Percentiles rank a stretch among this genome's conserved stretches.
Evolutionary conservation across 2,113 vertebrate species (phyloP).

Genomic region (Macrotus californicus): DNA sequence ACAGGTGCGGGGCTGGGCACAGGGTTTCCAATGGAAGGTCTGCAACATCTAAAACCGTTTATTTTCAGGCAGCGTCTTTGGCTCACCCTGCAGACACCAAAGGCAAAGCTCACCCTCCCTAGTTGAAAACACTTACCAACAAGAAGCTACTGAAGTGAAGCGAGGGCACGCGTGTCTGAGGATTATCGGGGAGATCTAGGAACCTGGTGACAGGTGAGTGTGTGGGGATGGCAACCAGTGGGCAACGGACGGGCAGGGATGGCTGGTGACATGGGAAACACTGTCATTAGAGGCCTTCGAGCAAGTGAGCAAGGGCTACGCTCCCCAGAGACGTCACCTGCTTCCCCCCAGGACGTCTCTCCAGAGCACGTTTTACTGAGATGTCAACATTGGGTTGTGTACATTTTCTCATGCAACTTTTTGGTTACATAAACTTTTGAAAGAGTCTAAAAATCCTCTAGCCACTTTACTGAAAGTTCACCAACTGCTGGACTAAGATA

Average conservation of each 20-base stretch:
- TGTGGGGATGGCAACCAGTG: background rate
- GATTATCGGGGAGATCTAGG: background rate
- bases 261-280: fast-evolving
- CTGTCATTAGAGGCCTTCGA: background rate
- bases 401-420: background rate
- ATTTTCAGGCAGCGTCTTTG: background rate
- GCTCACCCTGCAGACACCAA: background rate
- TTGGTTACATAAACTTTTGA: background rate
- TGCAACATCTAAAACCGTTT: background rate
- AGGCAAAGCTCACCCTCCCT: background rate
- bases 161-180: background rate
- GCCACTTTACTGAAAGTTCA: background rate
- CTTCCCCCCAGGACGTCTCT: background rate
- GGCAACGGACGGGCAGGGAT: background rate
- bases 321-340: background rate
- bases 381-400: background rate
- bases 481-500: background rate
- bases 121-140: background rate
- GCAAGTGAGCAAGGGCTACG: fast-evolving
- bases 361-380: background rate
- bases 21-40: background rate
- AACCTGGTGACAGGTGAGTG: background rate
- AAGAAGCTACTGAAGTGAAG: background rate
- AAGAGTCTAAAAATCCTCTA: no score
- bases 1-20: background rate